Evolutionary conservation across 2,113 vertebrate species (phyloP).

Genomic region (Merops nubicus): DNA sequence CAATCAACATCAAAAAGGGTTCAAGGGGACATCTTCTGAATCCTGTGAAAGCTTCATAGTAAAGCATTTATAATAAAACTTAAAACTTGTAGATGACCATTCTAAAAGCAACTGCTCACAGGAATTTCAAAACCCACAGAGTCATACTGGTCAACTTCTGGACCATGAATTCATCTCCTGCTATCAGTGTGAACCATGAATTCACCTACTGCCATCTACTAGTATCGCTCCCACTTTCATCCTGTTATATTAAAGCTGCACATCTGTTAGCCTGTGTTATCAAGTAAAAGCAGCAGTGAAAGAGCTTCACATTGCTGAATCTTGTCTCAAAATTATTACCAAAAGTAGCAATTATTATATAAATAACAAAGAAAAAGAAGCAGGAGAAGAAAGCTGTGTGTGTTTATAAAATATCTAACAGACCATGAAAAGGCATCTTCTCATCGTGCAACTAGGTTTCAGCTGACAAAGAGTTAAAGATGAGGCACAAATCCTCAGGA

Average conservation of each 20-base stretch:
- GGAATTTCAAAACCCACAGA: background rate
- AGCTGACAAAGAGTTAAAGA: conserved; percentile 13
- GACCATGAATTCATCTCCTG: background rate
- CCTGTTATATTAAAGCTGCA: background rate
- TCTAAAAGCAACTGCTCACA: background rate
- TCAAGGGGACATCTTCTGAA: background rate
- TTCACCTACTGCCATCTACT: background rate
- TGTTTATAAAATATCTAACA: too few relatives aligned
- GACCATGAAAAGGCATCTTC: too few relatives aligned
- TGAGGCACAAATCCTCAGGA: background rate
- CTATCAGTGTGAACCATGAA: background rate
- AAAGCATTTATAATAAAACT: background rate
- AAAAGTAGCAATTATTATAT: background rate
- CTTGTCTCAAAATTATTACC: background rate
- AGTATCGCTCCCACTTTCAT: background rate
- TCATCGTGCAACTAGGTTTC: background rate
- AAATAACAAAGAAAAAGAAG: background rate
- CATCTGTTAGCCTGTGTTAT: background rate
- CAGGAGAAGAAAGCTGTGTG: too few relatives aligned
- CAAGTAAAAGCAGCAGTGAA: background rate
- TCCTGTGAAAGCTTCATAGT: background rate
- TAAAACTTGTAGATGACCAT: background rate
- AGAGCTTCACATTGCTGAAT: background rate
- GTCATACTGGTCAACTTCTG: background rate
- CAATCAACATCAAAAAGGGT: background rate